These are phyloP conservation scores for Oceanodroma leucorhoa DNA, from an alignment of 2,797 vertebrate genomes.

Conservation along the genomic window DNA sequence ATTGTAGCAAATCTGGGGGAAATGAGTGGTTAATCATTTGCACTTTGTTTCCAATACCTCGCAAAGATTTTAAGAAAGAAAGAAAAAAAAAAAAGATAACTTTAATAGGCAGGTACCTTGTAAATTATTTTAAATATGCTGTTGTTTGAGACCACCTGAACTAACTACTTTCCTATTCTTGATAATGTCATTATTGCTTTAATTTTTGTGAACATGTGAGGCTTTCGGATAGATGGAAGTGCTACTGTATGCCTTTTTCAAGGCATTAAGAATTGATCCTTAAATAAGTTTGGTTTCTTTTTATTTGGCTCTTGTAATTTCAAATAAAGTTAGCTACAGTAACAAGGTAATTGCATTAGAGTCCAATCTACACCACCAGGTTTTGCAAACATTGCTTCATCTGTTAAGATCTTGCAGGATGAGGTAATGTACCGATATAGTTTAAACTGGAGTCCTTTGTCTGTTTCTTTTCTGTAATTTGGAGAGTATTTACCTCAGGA, in stretches of 20 bases:
- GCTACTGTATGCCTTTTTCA: neutral
- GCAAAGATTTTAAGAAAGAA: neutral
- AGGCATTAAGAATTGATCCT: neutral
- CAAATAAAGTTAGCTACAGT: neutral
- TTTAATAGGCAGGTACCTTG: conserved; percentile 15
- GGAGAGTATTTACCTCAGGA: neutral
- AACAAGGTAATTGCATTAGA: neutral
- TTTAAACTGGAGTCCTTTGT: neutral
- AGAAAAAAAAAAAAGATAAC: neutral
- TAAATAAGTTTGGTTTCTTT: neutral
- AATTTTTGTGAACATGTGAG: neutral
- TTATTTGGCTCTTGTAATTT: neutral
- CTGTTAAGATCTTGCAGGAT: neutral
- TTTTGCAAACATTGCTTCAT: neutral
- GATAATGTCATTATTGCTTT: neutral
- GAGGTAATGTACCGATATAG: neutral
- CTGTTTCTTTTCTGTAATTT: neutral
- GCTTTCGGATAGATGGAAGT: neutral
- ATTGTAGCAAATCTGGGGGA: neutral
- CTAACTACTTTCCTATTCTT: neutral
- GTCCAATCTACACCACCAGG: neutral
- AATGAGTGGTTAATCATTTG: neutral
- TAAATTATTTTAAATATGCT: neutral
- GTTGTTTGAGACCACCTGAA: neutral
- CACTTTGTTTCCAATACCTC: conserved; percentile 42